A percentile compares a stretch with the other conserved stretches of the same genome.
phyloP scores from a whole-genome alignment of 2,888 invertebrate genomes.

The Dynastes maya region DNA sequence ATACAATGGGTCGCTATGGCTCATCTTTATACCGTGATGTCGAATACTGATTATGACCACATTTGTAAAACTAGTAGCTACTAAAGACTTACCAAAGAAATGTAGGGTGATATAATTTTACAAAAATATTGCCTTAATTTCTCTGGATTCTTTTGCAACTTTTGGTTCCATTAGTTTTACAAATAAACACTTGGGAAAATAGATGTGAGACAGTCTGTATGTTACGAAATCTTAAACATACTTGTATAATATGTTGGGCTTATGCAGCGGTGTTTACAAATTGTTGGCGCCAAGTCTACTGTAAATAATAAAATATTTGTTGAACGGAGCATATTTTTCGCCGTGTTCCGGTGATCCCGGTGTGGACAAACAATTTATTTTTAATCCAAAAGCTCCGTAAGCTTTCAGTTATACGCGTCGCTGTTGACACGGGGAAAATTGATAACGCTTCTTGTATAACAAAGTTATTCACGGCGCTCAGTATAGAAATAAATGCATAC shows the following conservation, averaged over 20 bases:
- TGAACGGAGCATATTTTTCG: slow-evolving; percentile 12
- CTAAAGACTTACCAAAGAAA: no score
- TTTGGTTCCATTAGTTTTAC: no score
- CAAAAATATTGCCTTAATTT: no score
- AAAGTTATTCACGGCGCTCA: slow-evolving; percentile 18
- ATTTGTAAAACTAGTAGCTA: no score
- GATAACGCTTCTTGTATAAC: slow-evolving; percentile 36
- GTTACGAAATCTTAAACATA: neutral
- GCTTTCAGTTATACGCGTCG: neutral
- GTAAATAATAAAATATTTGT: slow-evolving; percentile 23
- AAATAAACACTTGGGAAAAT: no score
- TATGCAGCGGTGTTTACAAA: neutral
- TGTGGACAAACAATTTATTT: slow-evolving; percentile 35
- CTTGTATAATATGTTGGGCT: slow-evolving; percentile 8
- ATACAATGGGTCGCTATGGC: no score
- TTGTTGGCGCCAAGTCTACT: slow-evolving; percentile 29
- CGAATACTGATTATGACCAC: no score
- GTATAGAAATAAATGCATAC: slow-evolving; percentile 12
- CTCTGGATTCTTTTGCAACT: no score
- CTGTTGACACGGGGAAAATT: slow-evolving; percentile 29
- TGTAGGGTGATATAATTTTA: no score
- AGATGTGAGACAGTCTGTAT: no score
- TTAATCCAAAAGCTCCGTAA: slow-evolving; percentile 2
- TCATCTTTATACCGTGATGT: no score
- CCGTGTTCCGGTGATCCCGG: slow-evolving; percentile 18